phyloP scores from a whole-genome alignment of 2,888 invertebrate genomes.

The Tortrix viridana region DNA sequence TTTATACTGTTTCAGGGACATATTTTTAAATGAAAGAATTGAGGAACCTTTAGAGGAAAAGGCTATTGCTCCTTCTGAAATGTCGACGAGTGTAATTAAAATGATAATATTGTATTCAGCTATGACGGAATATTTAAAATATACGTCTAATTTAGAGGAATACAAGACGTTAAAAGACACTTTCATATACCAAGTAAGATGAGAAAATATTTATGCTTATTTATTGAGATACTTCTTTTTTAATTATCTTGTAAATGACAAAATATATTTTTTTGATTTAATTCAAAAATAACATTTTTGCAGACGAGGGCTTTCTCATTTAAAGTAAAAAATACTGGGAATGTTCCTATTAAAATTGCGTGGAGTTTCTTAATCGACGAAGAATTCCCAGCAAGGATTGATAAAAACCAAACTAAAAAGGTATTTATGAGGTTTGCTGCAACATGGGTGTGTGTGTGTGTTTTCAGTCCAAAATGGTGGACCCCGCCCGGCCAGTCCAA shows the following conservation, averaged over 20 bases:
- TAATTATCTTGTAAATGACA: neutral
- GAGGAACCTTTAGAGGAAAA: conserved; percentile 62
- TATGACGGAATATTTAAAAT: conserved; percentile 80
- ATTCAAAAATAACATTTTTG: conserved; percentile 12
- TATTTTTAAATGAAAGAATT: conserved; percentile 61
- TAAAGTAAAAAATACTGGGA: conserved; percentile 65
- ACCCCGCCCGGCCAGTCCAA: too few species aligned
- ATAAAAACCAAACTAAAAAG: conserved; percentile 54
- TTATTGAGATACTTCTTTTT: too few species aligned
- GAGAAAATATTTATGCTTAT: too few species aligned
- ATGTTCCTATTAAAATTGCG: conserved; percentile 67
- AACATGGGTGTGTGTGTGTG: too few species aligned
- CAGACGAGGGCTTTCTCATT: conserved; percentile 68
- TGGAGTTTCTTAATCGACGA: conserved; percentile 75
- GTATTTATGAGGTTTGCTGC: neutral
- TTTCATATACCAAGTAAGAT: conserved; percentile 77
- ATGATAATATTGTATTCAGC: conserved; percentile 80
- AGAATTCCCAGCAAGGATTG: conserved; percentile 68
- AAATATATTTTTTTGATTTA: neutral
- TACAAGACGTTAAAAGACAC: conserved; percentile 79
- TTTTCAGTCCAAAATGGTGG: too few species aligned
- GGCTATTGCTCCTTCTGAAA: conserved; percentile 48
- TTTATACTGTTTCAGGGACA: conserved; percentile 47
- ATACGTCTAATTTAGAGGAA: conserved; percentile 67
- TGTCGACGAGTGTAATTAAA: conserved; percentile 53